Evolutionary conservation across 2,797 vertebrate genomes (phyloP), one percentile per base, ranked within the genome.

Genomic region (Clarias laeviceps): DNA sequence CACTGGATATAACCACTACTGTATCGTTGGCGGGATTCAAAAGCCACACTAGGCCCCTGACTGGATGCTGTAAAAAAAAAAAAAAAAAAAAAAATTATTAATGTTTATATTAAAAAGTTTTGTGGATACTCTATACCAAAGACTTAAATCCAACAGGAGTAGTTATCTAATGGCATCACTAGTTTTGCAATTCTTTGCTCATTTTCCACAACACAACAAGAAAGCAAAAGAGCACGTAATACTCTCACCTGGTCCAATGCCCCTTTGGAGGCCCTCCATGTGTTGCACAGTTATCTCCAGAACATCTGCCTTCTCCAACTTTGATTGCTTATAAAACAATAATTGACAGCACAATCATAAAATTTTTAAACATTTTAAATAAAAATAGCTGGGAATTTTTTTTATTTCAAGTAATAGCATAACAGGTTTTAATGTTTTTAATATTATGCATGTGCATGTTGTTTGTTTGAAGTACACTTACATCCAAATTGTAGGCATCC

Each of bases 221-320:
- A 80, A 29, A 11, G 54, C 40, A 66, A 54, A 15, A 54, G 5
- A 54, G 4, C 9, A 87, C 73, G 45, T 32, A 18, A 68, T 64
- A 80, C 8, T 56, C 81, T 79, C 61, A 93, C 92, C 88, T 86
- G 89, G 17, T 57, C 86, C 87, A 50, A 89, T 68, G 40, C 89
- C 88, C 74, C 88, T 90, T 61, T 92, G 91, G 64, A 93, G 86
- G 5, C 90, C 87, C 56, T 93, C 91, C 92, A 93, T 93, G 84
- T 93, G 91, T 70, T 93, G 92, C 66, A 92, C 92, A 62, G 92
- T 93, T 86, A 93, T 91, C 80, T 93, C 92, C 62, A 93, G 85
- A 73, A 93, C 92, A 88, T 93, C 92, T 8, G 92, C 92, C 65
- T 93, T 93, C 88, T 93, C 92, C 88, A 93, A 82, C 79, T 93